Evolutionary conservation across 2,797 vertebrate species (phyloP).

Genomic region (Pipistrellus nathusii): DNA sequence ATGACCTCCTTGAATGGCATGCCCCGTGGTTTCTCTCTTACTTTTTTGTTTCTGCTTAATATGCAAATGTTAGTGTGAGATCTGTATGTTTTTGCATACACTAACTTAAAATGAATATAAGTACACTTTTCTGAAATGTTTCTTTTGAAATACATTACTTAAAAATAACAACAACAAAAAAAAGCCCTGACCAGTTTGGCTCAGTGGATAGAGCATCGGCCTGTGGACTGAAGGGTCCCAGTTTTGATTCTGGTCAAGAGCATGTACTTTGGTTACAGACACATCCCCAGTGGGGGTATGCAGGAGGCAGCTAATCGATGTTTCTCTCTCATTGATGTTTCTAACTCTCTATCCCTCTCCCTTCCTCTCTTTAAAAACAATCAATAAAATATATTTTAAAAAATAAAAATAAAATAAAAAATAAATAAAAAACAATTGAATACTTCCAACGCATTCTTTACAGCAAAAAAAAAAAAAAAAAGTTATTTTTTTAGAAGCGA

Average conservation of each 20-base stretch:
- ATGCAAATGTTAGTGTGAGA: slow-evolving; percentile 83
- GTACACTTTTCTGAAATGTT: slow-evolving; percentile 87
- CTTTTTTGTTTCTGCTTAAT: slow-evolving; percentile 82
- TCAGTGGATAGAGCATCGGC: no score
- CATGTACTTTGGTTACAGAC: no score
- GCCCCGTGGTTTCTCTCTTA: slow-evolving; percentile 78
- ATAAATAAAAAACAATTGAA: background rate
- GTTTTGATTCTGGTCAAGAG: no score
- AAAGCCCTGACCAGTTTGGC: no score
- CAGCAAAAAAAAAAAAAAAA: slow-evolving; percentile 8
- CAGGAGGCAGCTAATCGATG: no score
- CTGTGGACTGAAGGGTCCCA: no score
- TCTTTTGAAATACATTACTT: slow-evolving; percentile 89
- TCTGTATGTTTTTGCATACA: slow-evolving; percentile 86
- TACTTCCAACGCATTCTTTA: background rate
- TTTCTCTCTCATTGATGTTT: no score
- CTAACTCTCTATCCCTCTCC: no score
- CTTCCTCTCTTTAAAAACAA: no score
- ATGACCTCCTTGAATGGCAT: slow-evolving; percentile 91
- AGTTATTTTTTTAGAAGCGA: background rate
- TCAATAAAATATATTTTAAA: slow-evolving; percentile 59
- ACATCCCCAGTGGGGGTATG: no score
- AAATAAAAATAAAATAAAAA: slow-evolving; percentile 69
- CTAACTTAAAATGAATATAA: slow-evolving; percentile 85
- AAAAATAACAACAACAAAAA: slow-evolving; percentile 62